Evolutionary conservation across 1,140 invertebrate species (phyloP).

Genomic region (Zaprionus vittiger): DNA sequence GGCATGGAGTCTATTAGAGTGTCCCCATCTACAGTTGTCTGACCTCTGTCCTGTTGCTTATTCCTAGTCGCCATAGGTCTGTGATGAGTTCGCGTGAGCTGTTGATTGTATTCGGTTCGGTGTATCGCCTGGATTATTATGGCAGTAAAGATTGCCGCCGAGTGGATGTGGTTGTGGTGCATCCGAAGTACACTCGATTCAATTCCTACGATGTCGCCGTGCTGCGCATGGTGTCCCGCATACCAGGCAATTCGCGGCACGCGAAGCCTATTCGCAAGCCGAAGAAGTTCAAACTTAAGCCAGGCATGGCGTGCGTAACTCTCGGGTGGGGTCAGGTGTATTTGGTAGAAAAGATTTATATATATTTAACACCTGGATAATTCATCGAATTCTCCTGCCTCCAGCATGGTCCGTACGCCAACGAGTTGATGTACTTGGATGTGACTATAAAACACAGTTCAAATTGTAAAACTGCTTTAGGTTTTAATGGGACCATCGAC

Average conservation of each 20-base stretch:
- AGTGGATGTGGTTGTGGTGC: slow-evolving; percentile 42
- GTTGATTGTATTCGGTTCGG: slow-evolving; percentile 39
- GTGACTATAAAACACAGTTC: background rate
- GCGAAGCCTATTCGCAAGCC: slow-evolving; percentile 33
- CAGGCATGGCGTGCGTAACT: slow-evolving; percentile 26
- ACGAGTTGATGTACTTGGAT: slow-evolving; percentile 52
- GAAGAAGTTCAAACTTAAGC: accelerated
- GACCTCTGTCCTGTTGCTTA: background rate
- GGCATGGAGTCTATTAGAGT: too few species aligned
- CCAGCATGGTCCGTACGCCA: slow-evolving; percentile 61
- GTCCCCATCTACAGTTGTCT: too few species aligned
- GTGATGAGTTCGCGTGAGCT: slow-evolving; percentile 50
- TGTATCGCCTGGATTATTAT: background rate
- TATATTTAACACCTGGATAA: background rate
- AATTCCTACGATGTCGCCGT: slow-evolving; percentile 50
- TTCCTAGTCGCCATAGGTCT: slow-evolving; percentile 46
- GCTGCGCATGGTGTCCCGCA: slow-evolving; percentile 14
- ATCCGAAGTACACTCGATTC: slow-evolving; percentile 50
- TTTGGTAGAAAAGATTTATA: slow-evolving; percentile 21
- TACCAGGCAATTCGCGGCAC: slow-evolving; percentile 28
- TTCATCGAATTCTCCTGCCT: background rate
- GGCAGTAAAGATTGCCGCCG: background rate
- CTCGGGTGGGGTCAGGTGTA: slow-evolving; percentile 68
- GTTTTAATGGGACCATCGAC: background rate
- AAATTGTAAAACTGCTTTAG: too few species aligned